Evolutionary conservation across 1,140 invertebrate species (phyloP), one percentile per base, ranked within the genome.

Genomic region (Scylla paramamosain): DNA sequence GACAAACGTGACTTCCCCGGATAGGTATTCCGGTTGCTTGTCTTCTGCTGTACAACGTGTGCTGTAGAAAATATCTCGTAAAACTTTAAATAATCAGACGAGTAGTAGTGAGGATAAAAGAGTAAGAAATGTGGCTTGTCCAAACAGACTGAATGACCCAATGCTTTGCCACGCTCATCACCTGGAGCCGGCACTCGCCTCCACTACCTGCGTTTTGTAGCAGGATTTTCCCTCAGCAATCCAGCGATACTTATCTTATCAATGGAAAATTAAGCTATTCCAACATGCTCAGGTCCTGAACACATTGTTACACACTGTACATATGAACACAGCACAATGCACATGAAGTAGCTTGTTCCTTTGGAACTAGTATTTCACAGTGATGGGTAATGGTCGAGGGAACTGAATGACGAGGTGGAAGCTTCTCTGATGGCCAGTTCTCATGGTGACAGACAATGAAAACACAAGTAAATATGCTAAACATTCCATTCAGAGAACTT

Each of bases 241-340:
- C 20, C 67, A 77, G 1, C 20, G 67, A n/a, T 77, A n/a, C 67
- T 77, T 77, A 77, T 77, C 25, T 39, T 77, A 77, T 77, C 52
- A 77, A n/a, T 77, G 67, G 7, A 77, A 77, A 77, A n/a, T 77
- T 77, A 77, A 77, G 20, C 67, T 77, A 59, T 59, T n/a, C 20
- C 67, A 77, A 20, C 1, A 20, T 77, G n/a, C 67, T 77, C 67
- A 77, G 67, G 1, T n/a, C 67, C 67, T 77, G 67, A 77, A n/a
- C 67, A 77, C 67, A n/a, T n/a, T 59, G 52, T 77, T 77, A n/a
- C 67, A 77, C 20, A n/a, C 25, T n/a, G 67, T 77, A n/a, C 67
- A 77, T n/a, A 77, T 77, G 67, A 77, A 77, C 67, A 77, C 67
- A 77, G 67, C 67, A 7, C 67, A 77, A 77, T 77, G 67, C 67